phyloP scores from a whole-genome alignment of 2,797 vertebrate species.

The Tenualosa ilisha region DNA sequence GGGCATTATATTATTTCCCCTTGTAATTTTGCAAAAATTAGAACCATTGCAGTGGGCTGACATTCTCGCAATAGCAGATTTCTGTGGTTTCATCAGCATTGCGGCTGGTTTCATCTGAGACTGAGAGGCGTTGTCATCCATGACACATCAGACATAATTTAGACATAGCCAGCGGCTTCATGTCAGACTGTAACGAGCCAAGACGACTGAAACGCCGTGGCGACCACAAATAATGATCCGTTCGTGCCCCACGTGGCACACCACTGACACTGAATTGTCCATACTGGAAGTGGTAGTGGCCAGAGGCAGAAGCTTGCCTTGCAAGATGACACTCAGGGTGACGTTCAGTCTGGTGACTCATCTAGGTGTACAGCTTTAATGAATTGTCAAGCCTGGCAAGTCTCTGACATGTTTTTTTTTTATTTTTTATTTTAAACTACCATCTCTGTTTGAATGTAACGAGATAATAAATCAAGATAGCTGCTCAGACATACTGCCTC shows the following conservation, averaged over 20 bases:
- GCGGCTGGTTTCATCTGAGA: background rate
- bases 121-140: constrained; percentile 6
- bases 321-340: background rate
- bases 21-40: constrained; percentile 8
- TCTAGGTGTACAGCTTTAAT: background rate
- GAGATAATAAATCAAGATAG: background rate
- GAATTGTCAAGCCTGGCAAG: background rate
- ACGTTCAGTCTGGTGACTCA: background rate
- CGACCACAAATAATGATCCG: constrained; percentile 1
- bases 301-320: background rate
- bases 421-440: background rate
- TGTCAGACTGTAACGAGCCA: background rate
- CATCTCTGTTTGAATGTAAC: background rate
- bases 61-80: background rate
- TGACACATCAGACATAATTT: constrained; percentile 17
- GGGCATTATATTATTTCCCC: background rate
- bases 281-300: background rate
- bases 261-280: constrained; percentile 8
- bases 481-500: background rate
- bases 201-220: background rate
- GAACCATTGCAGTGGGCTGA: background rate
- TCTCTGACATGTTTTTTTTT: background rate
- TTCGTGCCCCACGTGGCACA: background rate
- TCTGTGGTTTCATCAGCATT: constrained; percentile 16
- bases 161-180: constrained; percentile 14